Conservation (phyloP, 2,888 invertebrate genomes). For the Camptogramma bilineatum region DNA sequence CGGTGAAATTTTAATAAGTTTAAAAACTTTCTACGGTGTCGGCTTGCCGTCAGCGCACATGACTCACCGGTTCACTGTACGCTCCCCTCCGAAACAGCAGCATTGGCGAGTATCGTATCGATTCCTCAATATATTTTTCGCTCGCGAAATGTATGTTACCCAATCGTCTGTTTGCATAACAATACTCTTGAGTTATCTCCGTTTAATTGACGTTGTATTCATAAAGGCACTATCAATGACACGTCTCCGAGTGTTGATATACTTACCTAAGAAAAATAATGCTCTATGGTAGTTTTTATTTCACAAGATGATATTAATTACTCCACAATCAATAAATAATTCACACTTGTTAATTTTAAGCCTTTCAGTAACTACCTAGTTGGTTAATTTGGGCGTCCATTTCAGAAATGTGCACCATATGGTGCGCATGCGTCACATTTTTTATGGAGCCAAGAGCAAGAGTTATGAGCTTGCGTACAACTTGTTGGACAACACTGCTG, state of each 20-base stretch:
- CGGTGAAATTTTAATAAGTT: constrained; percentile 82
- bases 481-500: constrained; percentile 51
- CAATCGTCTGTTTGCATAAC: constrained; percentile 51
- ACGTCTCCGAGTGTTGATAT: neutral
- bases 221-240: constrained; percentile 4
- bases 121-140: constrained; percentile 49
- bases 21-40: constrained; percentile 73
- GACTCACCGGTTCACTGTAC: constrained; percentile 69
- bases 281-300: neutral
- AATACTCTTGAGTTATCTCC: constrained; percentile 25
- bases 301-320: neutral
- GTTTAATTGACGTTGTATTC: constrained; percentile 22
- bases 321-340: constrained; percentile 13
- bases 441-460: constrained; percentile 58
- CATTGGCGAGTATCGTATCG: constrained; percentile 48
- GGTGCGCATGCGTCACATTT: constrained; percentile 65
- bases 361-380: constrained; percentile 36
- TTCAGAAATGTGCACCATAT: constrained; percentile 65
- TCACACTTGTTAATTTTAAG: constrained; percentile 15
- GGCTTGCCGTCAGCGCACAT: constrained; percentile 51
- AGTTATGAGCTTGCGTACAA: constrained; percentile 57
- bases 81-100: constrained; percentile 53
- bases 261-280: constrained; percentile 8
- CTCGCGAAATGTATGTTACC: constrained; percentile 46
- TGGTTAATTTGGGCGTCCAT: constrained; percentile 46